Percentiles rank a stretch among this genome's conserved stretches.
These are phyloP conservation scores for Conops quadrifasciatus DNA, from an alignment of 2,888 invertebrate species.

Conservation along the genomic window DNA sequence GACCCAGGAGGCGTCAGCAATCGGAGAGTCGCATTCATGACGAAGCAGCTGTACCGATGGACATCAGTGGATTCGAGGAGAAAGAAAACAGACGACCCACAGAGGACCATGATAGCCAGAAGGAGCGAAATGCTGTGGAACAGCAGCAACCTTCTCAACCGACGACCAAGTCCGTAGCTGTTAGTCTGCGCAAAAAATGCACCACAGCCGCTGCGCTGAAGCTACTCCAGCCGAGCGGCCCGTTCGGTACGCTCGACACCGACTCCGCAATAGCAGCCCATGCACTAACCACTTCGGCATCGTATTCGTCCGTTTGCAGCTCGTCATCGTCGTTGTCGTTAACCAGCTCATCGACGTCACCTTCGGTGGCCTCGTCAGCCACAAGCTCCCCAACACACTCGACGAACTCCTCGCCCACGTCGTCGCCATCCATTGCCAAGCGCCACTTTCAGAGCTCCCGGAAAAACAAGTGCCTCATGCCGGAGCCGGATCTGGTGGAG, in stretches of 20 bases:
- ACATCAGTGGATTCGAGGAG: conserved; percentile 36
- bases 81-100: conserved; percentile 40
- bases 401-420: conserved; percentile 51
- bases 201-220: conserved; percentile 44
- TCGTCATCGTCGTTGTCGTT: conserved; percentile 41
- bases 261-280: neutral
- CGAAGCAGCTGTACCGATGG: conserved; percentile 29
- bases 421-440: conserved; percentile 51
- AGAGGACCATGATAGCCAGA: conserved; percentile 25
- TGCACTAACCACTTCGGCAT: conserved; percentile 12
- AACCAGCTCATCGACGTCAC: conserved; percentile 28
- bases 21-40: neutral
- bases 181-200: conserved; percentile 43
- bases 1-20: conserved; percentile 38
- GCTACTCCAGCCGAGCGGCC: conserved; percentile 6
- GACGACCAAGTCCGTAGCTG: conserved; percentile 25
- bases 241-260: neutral
- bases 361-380: conserved; percentile 49
- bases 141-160: conserved; percentile 36
- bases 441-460: conserved; percentile 40
- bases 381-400: conserved; percentile 52
- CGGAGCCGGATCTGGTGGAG: conserved; percentile 68
- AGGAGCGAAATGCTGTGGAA: conserved; percentile 14
- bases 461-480: conserved; percentile 54
- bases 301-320: conserved; percentile 40